Percentiles rank a stretch among this genome's conserved stretches.
Conservation (phyloP, 2,797 vertebrate genomes). For the Coregonus ussuriensis region DNA sequence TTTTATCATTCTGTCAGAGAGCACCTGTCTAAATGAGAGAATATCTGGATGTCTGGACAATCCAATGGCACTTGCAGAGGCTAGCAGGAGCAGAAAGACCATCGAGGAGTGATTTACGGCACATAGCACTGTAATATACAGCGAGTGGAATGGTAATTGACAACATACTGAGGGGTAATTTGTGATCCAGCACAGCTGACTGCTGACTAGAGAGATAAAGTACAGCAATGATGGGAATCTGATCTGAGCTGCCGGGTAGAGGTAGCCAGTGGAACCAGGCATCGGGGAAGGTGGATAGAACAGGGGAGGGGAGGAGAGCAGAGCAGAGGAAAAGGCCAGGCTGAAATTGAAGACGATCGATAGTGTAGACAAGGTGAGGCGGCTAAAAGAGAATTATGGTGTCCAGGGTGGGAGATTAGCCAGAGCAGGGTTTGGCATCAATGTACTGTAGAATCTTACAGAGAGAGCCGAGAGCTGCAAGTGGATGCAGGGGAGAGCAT, state of each 20-base stretch:
- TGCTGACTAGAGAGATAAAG: constrained; percentile 29
- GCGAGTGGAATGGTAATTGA: constrained; percentile 18
- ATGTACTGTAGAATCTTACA: constrained; percentile 20
- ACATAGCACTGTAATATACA: not conserved
- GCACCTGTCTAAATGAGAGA: not conserved
- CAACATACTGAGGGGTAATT: constrained; percentile 30
- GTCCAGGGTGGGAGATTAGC: constrained; percentile 36
- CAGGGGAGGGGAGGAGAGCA: not conserved
- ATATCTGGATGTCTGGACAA: not conserved
- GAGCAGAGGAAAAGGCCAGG: constrained; percentile 23
- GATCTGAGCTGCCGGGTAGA: not conserved
- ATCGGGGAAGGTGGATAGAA: not conserved
- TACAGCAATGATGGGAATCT: constrained; percentile 1
- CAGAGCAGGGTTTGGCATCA: constrained; percentile 34
- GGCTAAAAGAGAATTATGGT: constrained; percentile 37
- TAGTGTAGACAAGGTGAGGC: constrained; percentile 30
- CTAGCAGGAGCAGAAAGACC: not conserved
- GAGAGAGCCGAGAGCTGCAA: not conserved
- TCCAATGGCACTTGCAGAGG: not conserved
- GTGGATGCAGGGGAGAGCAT: not conserved
- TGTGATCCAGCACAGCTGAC: constrained; percentile 19
- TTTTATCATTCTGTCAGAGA: not conserved
- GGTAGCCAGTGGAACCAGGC: not conserved
- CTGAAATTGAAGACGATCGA: constrained; percentile 34
- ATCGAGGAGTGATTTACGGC: not conserved